Base-by-base conservation (phyloP, 2,888 invertebrate genomes). In the Lasioglossum calceatum region DNA sequence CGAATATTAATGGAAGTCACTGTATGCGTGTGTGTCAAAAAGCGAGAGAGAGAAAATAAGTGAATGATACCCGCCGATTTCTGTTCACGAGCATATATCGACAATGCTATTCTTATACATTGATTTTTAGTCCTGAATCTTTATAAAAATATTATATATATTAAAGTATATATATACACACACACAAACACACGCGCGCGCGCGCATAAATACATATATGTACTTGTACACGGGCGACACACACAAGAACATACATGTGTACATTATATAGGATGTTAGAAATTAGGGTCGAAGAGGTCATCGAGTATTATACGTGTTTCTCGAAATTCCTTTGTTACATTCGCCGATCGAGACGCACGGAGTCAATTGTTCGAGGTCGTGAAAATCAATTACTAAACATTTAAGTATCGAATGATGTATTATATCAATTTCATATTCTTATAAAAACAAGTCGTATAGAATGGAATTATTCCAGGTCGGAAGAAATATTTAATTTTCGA, bases 51-150 rank as follows among this genome's bases (percentile, higher is more conserved):
- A 32, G 16, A 67, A 36, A 67, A 36, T 32, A 67, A 70, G 14
- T 10, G 42, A 14, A 36, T 5, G 50, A 44, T 77, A 77, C 16
- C 47, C 77, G 74, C 47, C 79, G 73, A 82, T 72, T 76, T 87
- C 79, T 77, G 86, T 85, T 87, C 78, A 79, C 81, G 79, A 80
- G 80, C 79, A 86, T 86, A 85, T 77, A 81, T 78, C 74, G 80
- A 70, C 70, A 75, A 86, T 80, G 82, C 87, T 87, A 87, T 87
- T 87, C 87, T 86, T 87, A 75, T 87, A 87, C 86, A 83, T 82
- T 87, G 81, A 82, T 87, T 85, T 87, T 79, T 87, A 82, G 85
- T 82, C 85, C 54, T 81, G 79, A 87, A 85, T 79, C 82, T 85
- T 85, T 85, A 79, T 82, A 82, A 71, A 78, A 77, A 77, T 81